Evolutionary conservation across 2,888 invertebrate species (phyloP).

Genomic region (Oligia latruncula): DNA sequence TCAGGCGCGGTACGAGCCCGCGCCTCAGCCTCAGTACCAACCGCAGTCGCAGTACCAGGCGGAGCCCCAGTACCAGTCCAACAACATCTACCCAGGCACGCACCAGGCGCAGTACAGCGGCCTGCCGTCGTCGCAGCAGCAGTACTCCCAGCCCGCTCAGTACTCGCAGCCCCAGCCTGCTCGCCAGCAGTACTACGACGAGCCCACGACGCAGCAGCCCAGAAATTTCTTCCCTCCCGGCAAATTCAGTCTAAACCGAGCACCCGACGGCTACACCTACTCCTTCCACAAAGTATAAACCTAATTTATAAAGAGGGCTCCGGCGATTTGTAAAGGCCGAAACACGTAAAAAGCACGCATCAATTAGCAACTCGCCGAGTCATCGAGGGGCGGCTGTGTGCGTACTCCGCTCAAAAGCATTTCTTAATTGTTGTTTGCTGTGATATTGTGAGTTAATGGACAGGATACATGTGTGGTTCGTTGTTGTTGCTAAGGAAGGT

Average conservation of each 20-base stretch:
- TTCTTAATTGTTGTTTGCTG: conserved; percentile 89
- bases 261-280: conserved; percentile 96
- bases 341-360: conserved; percentile 84
- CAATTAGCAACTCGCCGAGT: conserved; percentile 86
- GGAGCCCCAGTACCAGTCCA: conserved; percentile 82
- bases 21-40: conserved; percentile 80
- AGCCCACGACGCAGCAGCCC: conserved; percentile 92
- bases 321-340: conserved; percentile 82
- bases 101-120: conserved; percentile 88
- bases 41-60: conserved; percentile 78
- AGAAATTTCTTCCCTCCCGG: conserved; percentile 95
- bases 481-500: conserved; percentile 80
- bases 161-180: conserved; percentile 71
- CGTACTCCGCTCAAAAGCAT: conserved; percentile 83
- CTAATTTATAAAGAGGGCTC: conserved; percentile 77
- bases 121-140: conserved; percentile 81
- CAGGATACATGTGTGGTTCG: conserved; percentile 81
- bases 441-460: conserved; percentile 89
- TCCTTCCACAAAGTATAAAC: conserved; percentile 93
- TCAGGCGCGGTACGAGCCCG: conserved; percentile 77
- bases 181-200: conserved; percentile 89
- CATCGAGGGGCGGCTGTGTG: conserved; percentile 80
- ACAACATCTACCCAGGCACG: conserved; percentile 87
- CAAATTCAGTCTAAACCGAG: conserved; percentile 95
- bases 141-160: conserved; percentile 78